Conservation (phyloP, 2,113 vertebrate genomes). For the Capreolus pygargus region DNA sequence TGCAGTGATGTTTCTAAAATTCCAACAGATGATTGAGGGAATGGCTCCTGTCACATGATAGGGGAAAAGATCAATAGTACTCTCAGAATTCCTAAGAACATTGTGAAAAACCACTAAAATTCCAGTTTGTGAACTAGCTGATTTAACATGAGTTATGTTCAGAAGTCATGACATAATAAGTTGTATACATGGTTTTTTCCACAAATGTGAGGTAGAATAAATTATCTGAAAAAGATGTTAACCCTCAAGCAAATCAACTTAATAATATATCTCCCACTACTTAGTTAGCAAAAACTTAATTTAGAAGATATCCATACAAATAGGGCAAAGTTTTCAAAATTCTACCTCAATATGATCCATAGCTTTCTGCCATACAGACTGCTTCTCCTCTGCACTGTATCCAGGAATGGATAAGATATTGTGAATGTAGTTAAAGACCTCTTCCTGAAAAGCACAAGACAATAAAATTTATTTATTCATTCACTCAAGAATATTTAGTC, state of each 20-base stretch:
- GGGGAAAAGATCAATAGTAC: neutral
- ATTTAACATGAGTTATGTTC: neutral
- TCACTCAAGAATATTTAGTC: neutral
- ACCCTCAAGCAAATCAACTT: neutral
- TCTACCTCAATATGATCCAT: slow-evolving; percentile 88
- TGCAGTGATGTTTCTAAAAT: neutral
- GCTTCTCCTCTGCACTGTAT: slow-evolving; percentile 91
- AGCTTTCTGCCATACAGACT: slow-evolving; percentile 87
- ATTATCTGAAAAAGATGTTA: neutral
- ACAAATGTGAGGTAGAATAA: neutral
- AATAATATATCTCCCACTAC: neutral
- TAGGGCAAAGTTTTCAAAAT: neutral
- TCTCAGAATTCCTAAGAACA: neutral
- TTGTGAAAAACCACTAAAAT: neutral
- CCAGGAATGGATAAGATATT: slow-evolving; percentile 95
- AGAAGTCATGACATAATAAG: neutral
- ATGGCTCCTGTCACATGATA: neutral
- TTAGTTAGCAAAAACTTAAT: slow-evolving; percentile 24
- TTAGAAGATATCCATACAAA: neutral
- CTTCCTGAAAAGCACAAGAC: slow-evolving; percentile 83
- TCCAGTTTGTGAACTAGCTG: neutral
- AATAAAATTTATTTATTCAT: neutral
- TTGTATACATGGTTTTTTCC: neutral
- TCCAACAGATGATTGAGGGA: neutral
- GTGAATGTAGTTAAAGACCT: slow-evolving; percentile 95